These are phyloP conservation scores for Protodeltote pygarga DNA, from an alignment of 2,888 invertebrate species.

Conservation along the genomic window DNA sequence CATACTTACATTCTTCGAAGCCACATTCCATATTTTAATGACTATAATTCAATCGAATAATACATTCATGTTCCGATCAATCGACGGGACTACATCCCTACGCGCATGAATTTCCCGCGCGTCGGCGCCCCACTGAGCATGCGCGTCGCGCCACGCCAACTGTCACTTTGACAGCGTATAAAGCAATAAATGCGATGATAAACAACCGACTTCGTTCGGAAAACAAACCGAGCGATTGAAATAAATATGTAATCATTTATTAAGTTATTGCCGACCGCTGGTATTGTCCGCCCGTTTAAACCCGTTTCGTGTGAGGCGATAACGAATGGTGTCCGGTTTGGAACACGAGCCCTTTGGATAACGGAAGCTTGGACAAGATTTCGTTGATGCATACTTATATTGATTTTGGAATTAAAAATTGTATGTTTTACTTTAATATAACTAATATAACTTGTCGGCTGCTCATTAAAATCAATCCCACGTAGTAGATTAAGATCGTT, in stretches of 20 bases:
- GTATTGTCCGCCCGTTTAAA: conserved; percentile 48
- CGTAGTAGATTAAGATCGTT: no score
- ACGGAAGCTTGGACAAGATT: conserved; percentile 31
- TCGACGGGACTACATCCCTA: conserved; percentile 40
- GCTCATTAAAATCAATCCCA: no score
- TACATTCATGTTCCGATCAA: conserved; percentile 41
- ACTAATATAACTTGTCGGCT: neutral
- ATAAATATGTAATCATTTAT: conserved; percentile 67
- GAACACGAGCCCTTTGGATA: conserved; percentile 29
- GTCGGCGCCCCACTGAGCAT: conserved; percentile 56
- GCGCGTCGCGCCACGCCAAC: conserved; percentile 54
- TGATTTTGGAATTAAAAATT: neutral
- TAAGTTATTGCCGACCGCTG: conserved; percentile 50
- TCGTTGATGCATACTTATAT: conserved; percentile 7
- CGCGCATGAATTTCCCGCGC: conserved; percentile 42
- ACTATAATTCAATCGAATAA: conserved; percentile 29
- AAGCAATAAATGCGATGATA: conserved; percentile 56
- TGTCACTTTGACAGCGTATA: conserved; percentile 51
- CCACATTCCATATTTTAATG: conserved; percentile 37
- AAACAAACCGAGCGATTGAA: conserved; percentile 66
- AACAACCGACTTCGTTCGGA: conserved; percentile 52
- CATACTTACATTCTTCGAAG: neutral
- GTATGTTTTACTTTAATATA: neutral
- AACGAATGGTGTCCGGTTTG: conserved; percentile 36
- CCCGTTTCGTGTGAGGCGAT: conserved; percentile 35